Conservation (phyloP, 2,113 vertebrate genomes). For the Rhea americana region DNA sequence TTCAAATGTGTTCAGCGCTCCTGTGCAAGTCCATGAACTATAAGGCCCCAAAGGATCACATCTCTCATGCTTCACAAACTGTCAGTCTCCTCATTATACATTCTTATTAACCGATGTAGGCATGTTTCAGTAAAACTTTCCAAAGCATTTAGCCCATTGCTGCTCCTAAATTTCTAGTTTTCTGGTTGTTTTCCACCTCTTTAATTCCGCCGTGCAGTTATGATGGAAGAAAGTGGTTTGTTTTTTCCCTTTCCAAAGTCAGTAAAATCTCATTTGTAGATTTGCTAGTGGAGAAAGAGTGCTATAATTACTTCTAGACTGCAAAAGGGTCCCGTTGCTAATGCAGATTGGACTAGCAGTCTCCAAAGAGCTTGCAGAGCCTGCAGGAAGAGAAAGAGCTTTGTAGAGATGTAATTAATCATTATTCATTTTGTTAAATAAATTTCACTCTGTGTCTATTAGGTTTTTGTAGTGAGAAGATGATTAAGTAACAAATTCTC, state of each 20-base stretch:
- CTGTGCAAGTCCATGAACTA: accelerated
- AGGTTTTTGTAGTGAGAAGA: neutral
- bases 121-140: neutral
- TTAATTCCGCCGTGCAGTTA: neutral
- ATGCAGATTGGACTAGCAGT: neutral
- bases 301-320: neutral
- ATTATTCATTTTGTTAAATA: neutral
- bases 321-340: neutral
- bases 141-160: neutral
- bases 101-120: neutral
- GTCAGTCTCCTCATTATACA: neutral
- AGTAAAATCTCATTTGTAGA: neutral
- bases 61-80: neutral
- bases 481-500: neutral
- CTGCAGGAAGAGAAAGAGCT: neutral
- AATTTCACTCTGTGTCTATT: neutral
- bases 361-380: neutral
- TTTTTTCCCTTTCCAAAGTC: neutral
- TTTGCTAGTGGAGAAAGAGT: neutral
- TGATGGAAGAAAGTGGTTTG: neutral
- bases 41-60: accelerated
- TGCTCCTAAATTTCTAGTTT: neutral
- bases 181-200: neutral
- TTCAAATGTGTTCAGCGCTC: neutral
- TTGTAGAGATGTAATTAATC: neutral